These are phyloP conservation scores for Dermolepida albohirtum DNA, from an alignment of 2,888 invertebrate species.

Conservation along the genomic window DNA sequence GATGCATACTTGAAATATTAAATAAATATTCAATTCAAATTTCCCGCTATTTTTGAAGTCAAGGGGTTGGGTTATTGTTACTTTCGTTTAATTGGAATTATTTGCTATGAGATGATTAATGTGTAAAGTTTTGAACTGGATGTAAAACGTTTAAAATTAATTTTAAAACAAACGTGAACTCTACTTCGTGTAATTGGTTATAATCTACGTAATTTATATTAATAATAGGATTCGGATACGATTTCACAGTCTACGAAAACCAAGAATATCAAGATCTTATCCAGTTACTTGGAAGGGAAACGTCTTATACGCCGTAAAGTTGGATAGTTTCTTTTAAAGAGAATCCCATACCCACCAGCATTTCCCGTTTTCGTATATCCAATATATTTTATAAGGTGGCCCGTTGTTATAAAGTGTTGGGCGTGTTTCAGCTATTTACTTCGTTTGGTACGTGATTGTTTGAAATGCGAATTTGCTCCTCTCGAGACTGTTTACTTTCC, in stretches of 20 bases:
- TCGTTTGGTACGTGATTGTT: slow-evolving; percentile 46
- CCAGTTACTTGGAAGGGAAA: background rate
- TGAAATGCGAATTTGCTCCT: slow-evolving; percentile 46
- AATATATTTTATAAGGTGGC: slow-evolving; percentile 7
- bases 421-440: slow-evolving; percentile 43
- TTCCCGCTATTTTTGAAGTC: no score
- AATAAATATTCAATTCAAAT: no score
- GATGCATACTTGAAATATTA: no score
- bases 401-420: slow-evolving; percentile 43
- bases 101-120: no score
- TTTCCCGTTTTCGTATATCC: slow-evolving; percentile 2
- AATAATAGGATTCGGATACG: slow-evolving; percentile 22
- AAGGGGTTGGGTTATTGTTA: no score
- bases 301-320: slow-evolving; percentile 7
- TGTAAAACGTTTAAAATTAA: no score
- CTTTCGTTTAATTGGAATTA: no score
- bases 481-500: slow-evolving; percentile 46
- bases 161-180: slow-evolving; percentile 12
- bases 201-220: slow-evolving; percentile 27
- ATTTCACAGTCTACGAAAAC: background rate
- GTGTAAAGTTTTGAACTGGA: no score
- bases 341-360: slow-evolving; percentile 4
- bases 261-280: slow-evolving; percentile 14
- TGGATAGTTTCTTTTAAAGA: slow-evolving; percentile 23
- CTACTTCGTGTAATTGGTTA: slow-evolving; percentile 21